These are phyloP conservation scores for Spinus olivaceus DNA, from an alignment of 2,797 vertebrate genomes.

Conservation along the genomic window DNA sequence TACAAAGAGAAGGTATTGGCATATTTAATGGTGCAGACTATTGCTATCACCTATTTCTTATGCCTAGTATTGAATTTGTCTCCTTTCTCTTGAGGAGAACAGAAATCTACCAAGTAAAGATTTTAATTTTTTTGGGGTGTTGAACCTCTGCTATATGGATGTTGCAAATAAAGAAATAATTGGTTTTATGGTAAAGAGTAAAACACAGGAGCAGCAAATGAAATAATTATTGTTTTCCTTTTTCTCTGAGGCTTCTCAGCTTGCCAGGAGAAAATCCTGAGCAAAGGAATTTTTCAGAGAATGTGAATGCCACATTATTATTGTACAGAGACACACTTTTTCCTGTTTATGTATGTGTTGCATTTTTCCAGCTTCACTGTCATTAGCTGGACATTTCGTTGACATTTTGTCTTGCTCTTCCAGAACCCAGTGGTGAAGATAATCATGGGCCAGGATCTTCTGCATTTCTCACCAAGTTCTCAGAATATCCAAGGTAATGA, in stretches of 20 bases:
- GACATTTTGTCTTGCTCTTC: neutral
- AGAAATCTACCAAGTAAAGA: neutral
- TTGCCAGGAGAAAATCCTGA: too few species aligned
- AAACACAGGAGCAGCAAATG: too few species aligned
- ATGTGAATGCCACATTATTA: neutral
- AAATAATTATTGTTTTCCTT: too few species aligned
- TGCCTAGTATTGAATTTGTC: neutral
- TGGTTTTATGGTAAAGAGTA: neutral
- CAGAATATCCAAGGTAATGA: slow-evolving; percentile 58
- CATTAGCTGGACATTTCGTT: neutral
- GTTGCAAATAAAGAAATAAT: neutral
- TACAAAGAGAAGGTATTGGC: slow-evolving; percentile 72
- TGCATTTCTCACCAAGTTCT: neutral
- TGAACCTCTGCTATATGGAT: neutral
- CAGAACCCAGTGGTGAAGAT: slow-evolving; percentile 35
- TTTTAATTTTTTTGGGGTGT: neutral
- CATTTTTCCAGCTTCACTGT: neutral
- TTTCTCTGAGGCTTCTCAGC: too few species aligned
- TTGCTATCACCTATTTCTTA: neutral
- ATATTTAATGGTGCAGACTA: neutral
- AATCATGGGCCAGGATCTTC: neutral
- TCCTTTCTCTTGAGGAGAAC: neutral
- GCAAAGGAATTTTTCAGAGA: too few species aligned
- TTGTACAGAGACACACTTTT: neutral
- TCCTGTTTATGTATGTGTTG: neutral